Evolutionary conservation across 2,113 vertebrate species (phyloP), one percentile per base, ranked within the genome.

Genomic region (Pelecanoides urinatrix): DNA sequence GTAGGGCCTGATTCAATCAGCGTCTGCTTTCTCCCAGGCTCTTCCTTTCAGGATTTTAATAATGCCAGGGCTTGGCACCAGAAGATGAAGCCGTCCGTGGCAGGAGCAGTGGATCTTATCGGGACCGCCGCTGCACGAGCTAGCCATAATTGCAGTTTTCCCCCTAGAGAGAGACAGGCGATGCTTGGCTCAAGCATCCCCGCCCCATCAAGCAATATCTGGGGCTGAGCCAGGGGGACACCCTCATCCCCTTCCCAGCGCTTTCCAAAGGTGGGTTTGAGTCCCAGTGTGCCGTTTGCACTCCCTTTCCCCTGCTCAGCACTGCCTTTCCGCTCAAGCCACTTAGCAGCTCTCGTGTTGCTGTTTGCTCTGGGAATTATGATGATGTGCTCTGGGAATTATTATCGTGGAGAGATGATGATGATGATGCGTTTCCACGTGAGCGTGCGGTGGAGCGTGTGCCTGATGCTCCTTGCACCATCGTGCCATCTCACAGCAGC

Each of bases 41-140:
- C 70, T 93, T 91, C 87, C 93, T 96, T 93, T 95, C 93, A 94
- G 94, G 93, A 95, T 96, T 97, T 96, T 95, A 93, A 82, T 96
- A 96, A 92, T 90, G 74, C 93, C 92, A 86, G 74, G 85, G 71
- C 85, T 86, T 92, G 96, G 96, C 90, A 97, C 78, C 92, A 95
- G 94, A 34, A 76, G 62, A 95, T 92, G 88, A 94, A 94, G 75
- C 74, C 16, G 2, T 92, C 78, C 9, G 0, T 86, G 78, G 88
- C 2, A 0, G 91, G 47, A 81, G 72, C 11, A 0, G 52, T 71
- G 84, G 84, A 87, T 94, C 56, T 96, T 92, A 87, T 40, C 7
- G 0, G 78, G 86, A 40, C n/a, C 2, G 1, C 76, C 15, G 3
- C 68, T 47, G 40, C 2, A 2, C 3, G 1, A 82, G 47, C 44